These are phyloP conservation scores for Drosophila fulvimacula DNA, from an alignment of 2,888 invertebrate genomes.

Conservation along the genomic window DNA sequence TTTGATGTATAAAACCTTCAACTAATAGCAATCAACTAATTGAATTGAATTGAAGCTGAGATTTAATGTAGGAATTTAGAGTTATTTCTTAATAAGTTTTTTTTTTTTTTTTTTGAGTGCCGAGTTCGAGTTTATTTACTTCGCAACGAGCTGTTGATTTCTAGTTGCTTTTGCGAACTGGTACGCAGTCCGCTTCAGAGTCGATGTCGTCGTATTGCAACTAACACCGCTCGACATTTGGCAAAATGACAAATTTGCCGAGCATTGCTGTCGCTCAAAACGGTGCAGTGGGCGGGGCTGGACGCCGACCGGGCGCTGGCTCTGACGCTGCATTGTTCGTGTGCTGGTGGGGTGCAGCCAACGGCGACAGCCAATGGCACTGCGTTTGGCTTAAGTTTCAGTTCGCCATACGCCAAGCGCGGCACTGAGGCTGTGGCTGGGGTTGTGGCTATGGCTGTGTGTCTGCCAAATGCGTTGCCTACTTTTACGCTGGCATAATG, in stretches of 20 bases:
- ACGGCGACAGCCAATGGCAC: constrained; percentile 64
- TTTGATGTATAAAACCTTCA: too few relatives aligned
- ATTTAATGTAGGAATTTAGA: too few relatives aligned
- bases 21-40: too few relatives aligned
- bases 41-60: too few relatives aligned
- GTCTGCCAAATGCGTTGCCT: constrained; percentile 80
- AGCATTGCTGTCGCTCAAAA: constrained; percentile 62
- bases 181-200: constrained; percentile 14
- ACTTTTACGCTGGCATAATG: constrained; percentile 79
- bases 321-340: background rate
- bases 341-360: constrained; percentile 10
- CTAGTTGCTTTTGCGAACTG: constrained; percentile 19
- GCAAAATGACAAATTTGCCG: constrained; percentile 82
- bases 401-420: constrained; percentile 31
- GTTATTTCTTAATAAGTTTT: background rate
- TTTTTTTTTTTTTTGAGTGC: constrained; percentile 5
- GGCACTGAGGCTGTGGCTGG: constrained; percentile 40
- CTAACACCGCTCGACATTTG: constrained; percentile 68
- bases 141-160: constrained; percentile 33
- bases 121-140: constrained; percentile 72
- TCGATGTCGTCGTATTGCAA: constrained; percentile 44
- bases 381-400: constrained; percentile 69
- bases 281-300: constrained; percentile 35
- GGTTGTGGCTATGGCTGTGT: constrained; percentile 47
- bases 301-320: constrained; percentile 21